These are phyloP conservation scores for Bradysia coprophila DNA, from an alignment of 1,140 invertebrate species.

Conservation along the genomic window DNA sequence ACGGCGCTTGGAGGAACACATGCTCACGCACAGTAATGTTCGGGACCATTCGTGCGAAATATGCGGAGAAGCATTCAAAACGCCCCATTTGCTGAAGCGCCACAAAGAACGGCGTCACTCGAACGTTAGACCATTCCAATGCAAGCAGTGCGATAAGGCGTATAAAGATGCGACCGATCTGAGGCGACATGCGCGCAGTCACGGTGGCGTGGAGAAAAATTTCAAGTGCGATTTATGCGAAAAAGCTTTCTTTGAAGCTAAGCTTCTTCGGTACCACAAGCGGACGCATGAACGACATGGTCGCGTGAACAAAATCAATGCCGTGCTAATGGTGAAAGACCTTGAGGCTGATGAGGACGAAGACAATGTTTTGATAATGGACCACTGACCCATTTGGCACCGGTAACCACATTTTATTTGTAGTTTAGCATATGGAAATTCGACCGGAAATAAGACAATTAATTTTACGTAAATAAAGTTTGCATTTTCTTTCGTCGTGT, in stretches of 20 bases:
- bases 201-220: background rate
- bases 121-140: background rate
- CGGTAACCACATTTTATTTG: too few relatives aligned
- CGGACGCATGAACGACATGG: too few relatives aligned
- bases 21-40: background rate
- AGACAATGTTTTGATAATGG: too few relatives aligned
- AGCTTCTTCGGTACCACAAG: background rate
- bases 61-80: background rate
- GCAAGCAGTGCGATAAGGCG: background rate
- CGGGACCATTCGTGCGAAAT: background rate
- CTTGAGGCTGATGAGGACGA: too few relatives aligned
- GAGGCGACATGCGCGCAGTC: background rate
- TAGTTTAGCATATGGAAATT: too few relatives aligned
- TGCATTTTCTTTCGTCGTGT: too few relatives aligned
- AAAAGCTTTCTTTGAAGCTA: background rate
- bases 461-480: too few relatives aligned
- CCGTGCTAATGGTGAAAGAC: too few relatives aligned
- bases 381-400: too few relatives aligned
- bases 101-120: background rate
- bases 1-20: background rate
- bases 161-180: background rate
- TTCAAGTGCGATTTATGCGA: background rate
- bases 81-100: background rate
- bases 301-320: too few relatives aligned
- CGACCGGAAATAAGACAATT: too few relatives aligned